Evolutionary conservation across 2,113 vertebrate genomes (phyloP).

Genomic region (Macrotus californicus): DNA sequence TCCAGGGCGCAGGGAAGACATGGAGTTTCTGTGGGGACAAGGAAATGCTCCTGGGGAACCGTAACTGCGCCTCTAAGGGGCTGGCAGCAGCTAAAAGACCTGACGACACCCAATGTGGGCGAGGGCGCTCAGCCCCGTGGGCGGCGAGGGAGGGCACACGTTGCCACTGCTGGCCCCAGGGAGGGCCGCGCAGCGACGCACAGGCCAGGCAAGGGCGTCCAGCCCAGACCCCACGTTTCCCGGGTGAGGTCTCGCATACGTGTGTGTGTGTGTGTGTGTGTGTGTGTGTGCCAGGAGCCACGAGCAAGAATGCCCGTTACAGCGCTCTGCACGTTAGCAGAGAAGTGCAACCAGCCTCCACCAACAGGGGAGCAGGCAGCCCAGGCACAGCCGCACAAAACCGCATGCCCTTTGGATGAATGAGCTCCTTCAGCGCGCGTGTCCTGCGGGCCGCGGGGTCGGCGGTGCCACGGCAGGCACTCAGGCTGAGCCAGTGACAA

Average conservation of each 20-base stretch:
- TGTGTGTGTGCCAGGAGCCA: not conserved
- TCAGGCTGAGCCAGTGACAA: not conserved
- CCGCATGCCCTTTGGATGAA: not conserved
- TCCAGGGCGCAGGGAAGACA: slow-evolving; percentile 88
- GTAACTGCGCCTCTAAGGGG: not conserved
- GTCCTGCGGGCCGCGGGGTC: no score
- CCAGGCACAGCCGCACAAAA: not conserved
- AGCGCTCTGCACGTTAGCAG: no score
- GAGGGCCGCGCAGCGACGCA: not conserved
- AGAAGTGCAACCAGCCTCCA: not conserved
- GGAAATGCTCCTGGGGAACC: not conserved
- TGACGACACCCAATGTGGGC: not conserved
- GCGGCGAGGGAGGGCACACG: not conserved
- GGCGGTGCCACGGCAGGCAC: no score
- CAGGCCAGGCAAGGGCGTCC: not conserved
- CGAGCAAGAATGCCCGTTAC: not conserved
- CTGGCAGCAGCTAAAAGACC: not conserved
- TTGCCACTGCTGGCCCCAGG: not conserved
- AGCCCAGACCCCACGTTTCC: not conserved
- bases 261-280: no score
- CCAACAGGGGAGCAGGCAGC: not conserved
- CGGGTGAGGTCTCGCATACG: not conserved
- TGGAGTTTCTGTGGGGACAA: slow-evolving; percentile 86
- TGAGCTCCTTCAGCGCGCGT: not conserved
- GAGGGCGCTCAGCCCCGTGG: no score